These are phyloP conservation scores for Apostichopus californicus DNA, from an alignment of 35 echinoderm and acorn worm species.

Conservation along the genomic window DNA sequence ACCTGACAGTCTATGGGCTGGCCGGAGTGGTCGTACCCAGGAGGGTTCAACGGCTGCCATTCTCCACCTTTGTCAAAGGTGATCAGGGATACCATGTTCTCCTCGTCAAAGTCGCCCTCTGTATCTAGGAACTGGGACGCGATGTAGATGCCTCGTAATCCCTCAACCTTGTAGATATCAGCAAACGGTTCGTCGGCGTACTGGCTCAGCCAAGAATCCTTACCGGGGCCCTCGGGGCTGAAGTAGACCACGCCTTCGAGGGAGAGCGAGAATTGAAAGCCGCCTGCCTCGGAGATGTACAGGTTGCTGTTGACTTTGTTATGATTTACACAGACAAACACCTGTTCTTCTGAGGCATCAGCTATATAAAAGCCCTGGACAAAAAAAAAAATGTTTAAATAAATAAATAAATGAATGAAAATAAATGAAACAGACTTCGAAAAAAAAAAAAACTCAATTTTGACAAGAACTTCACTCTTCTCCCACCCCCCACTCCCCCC, in stretches of 20 bases:
- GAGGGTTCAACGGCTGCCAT: slow-evolving; percentile 63
- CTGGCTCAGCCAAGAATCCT: slow-evolving; percentile 80
- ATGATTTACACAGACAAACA: slow-evolving; percentile 96
- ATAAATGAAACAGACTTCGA: not conserved
- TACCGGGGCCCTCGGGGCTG: slow-evolving; percentile 81
- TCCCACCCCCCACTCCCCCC: too few species aligned
- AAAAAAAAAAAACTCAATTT: not conserved
- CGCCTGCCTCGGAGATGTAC: slow-evolving; percentile 86
- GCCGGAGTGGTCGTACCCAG: slow-evolving; percentile 24
- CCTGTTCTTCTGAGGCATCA: slow-evolving; percentile 93
- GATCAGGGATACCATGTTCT: slow-evolving; percentile 78
- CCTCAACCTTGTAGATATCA: slow-evolving; percentile 86
- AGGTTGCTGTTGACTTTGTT: slow-evolving; percentile 66
- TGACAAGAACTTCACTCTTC: too few species aligned
- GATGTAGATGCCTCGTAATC: slow-evolving; percentile 83
- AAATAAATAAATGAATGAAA: not conserved
- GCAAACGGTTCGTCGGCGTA: slow-evolving; percentile 87
- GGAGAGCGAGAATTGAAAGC: slow-evolving; percentile 68
- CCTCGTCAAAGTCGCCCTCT: slow-evolving; percentile 43
- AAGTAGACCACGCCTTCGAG: slow-evolving; percentile 83
- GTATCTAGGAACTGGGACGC: slow-evolving; percentile 57
- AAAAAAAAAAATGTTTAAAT: not conserved
- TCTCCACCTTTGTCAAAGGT: slow-evolving; percentile 94
- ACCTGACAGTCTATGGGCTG: slow-evolving; percentile 20
- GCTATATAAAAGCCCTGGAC: slow-evolving; percentile 91